These are phyloP conservation scores for Muraenolepis orangiensis DNA, from an alignment of 2,797 vertebrate species.

Conservation along the genomic window DNA sequence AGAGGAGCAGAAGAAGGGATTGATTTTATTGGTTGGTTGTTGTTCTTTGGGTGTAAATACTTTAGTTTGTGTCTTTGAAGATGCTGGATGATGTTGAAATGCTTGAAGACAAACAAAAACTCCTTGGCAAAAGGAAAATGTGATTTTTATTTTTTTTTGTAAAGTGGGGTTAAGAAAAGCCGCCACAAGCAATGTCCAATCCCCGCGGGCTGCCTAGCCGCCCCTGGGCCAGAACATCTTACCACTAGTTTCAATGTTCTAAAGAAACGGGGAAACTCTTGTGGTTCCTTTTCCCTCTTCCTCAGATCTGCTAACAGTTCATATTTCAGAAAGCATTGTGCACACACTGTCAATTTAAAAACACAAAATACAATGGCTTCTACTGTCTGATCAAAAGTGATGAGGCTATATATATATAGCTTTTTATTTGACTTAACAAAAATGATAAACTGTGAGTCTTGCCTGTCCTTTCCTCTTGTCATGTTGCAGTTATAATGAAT, in stretches of 20 bases:
- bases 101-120: conserved; percentile 56
- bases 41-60: conserved; percentile 3
- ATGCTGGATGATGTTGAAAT: conserved; percentile 74
- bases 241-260: conserved; percentile 67
- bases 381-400: conserved; percentile 66
- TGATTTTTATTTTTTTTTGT: conserved; percentile 37
- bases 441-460: conserved; percentile 77
- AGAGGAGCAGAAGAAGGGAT: conserved; percentile 60
- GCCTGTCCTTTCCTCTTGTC: conserved; percentile 42
- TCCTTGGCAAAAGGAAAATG: conserved; percentile 39
- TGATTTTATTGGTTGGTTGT: conserved; percentile 30
- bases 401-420: conserved; percentile 23
- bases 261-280: no score
- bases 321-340: conserved; percentile 14
- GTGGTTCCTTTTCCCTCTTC: conserved; percentile 68
- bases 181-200: conserved; percentile 79
- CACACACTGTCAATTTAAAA: conserved; percentile 28
- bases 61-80: conserved; percentile 45
- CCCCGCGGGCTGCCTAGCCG: conserved; percentile 72
- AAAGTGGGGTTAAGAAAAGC: conserved; percentile 39
- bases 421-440: conserved; percentile 58
- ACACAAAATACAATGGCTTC: conserved; percentile 51
- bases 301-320: conserved; percentile 64
- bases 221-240: conserved; percentile 66
- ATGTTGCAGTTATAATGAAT: conserved; percentile 63